Conservation (phyloP, 2,888 invertebrate genomes). For the Pyrocoelia pectoralis region DNA sequence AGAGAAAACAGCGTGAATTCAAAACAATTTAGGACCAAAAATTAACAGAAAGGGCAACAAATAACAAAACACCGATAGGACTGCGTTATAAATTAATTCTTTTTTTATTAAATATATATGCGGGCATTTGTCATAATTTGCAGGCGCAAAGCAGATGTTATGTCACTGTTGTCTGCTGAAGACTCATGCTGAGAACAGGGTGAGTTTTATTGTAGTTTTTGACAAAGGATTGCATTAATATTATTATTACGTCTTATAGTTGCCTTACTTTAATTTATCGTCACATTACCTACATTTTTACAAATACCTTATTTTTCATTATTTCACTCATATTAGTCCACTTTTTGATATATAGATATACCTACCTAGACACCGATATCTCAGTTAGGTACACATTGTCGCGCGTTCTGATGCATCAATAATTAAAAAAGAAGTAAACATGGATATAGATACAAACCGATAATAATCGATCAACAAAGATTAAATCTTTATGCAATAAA, state of each 20-base stretch:
- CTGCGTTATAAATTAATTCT: constrained; percentile 43
- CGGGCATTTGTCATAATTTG: constrained; percentile 54
- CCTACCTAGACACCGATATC: no score
- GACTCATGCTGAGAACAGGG: constrained; percentile 50
- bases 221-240: constrained; percentile 54
- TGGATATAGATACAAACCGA: no score
- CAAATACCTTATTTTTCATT: constrained; percentile 10
- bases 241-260: constrained; percentile 48
- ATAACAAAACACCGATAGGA: constrained; percentile 28
- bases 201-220: constrained; percentile 51
- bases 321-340: no score
- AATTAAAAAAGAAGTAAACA: no score
- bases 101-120: constrained; percentile 36
- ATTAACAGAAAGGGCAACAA: constrained; percentile 34
- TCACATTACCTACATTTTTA: constrained; percentile 24
- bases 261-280: constrained; percentile 35
- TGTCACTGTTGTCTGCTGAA: constrained; percentile 54
- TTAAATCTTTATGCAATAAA: no score
- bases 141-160: constrained; percentile 55
- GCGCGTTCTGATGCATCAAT: no score
- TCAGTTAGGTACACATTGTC: no score
- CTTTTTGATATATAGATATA: no score
- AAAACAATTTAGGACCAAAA: constrained; percentile 27
- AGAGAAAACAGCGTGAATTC: constrained; percentile 29
- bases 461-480: no score